phyloP scores from a whole-genome alignment of 2,888 invertebrate species.

The Platycheirus rosarum region DNA sequence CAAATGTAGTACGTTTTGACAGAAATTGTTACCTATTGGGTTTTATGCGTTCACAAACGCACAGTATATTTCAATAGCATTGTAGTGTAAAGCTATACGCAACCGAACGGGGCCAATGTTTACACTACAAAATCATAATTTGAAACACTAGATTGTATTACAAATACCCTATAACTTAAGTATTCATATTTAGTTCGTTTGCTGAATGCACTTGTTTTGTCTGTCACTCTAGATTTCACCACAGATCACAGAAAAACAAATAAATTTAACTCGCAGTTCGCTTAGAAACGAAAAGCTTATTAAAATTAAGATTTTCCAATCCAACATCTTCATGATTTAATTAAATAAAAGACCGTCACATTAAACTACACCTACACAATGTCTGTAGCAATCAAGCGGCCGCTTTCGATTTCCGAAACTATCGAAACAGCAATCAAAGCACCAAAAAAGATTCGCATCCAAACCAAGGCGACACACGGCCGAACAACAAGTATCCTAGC shows the following conservation, averaged over 20 bases:
- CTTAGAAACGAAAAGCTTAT: neutral
- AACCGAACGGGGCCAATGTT: too few species aligned
- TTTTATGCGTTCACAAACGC: too few species aligned
- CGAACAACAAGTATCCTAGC: slow-evolving; percentile 55
- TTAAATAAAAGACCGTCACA: neutral
- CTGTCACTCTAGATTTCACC: slow-evolving; percentile 10
- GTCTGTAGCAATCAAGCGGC: slow-evolving; percentile 73
- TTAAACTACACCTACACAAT: slow-evolving; percentile 18
- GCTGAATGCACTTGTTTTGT: slow-evolving; percentile 13
- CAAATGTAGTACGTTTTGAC: too few species aligned
- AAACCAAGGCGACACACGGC: slow-evolving; percentile 71
- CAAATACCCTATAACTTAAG: too few species aligned
- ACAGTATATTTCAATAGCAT: too few species aligned
- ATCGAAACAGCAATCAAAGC: slow-evolving; percentile 71
- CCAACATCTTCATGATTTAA: neutral
- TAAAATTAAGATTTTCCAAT: neutral
- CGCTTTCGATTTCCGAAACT: slow-evolving; percentile 75
- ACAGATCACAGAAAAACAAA: neutral
- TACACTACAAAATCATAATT: too few species aligned
- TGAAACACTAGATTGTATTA: too few species aligned
- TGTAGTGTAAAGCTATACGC: too few species aligned
- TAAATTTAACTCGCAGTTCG: neutral
- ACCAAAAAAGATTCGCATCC: slow-evolving; percentile 79
- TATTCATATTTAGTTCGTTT: neutral
- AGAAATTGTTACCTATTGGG: too few species aligned